These are phyloP conservation scores for Florisuga fusca DNA, from an alignment of 2,797 vertebrate species.

Conservation along the genomic window DNA sequence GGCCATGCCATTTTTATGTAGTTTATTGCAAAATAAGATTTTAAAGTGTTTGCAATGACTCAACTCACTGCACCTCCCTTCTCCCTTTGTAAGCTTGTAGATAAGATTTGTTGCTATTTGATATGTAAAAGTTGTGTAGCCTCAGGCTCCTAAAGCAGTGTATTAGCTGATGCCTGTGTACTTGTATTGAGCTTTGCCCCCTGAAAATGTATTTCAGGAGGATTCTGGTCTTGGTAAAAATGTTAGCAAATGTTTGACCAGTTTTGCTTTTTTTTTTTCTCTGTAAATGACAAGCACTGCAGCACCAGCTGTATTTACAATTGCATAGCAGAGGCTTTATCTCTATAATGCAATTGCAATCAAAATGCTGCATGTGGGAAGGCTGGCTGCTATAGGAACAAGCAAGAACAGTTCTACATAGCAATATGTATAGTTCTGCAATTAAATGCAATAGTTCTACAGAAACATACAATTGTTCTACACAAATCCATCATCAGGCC, in stretches of 20 bases:
- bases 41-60: neutral
- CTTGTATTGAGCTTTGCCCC: neutral
- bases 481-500: neutral
- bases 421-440: neutral
- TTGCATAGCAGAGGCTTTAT: constrained; percentile 8
- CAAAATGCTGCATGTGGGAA: constrained; percentile 1
- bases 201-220: neutral
- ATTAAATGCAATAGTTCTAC: neutral
- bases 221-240: constrained; percentile 25
- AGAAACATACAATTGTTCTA: neutral
- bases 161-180: neutral
- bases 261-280: neutral
- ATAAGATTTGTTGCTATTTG: neutral
- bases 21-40: neutral
- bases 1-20: neutral
- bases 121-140: neutral
- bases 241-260: neutral
- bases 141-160: neutral
- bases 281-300: neutral
- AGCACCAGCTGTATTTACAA: constrained; percentile 41
- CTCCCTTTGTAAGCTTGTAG: neutral
- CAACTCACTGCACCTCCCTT: neutral
- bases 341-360: constrained; percentile 13
- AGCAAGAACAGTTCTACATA: neutral
- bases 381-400: neutral